Conservation (phyloP, 2,113 vertebrate species). For the Geococcyx californianus region DNA sequence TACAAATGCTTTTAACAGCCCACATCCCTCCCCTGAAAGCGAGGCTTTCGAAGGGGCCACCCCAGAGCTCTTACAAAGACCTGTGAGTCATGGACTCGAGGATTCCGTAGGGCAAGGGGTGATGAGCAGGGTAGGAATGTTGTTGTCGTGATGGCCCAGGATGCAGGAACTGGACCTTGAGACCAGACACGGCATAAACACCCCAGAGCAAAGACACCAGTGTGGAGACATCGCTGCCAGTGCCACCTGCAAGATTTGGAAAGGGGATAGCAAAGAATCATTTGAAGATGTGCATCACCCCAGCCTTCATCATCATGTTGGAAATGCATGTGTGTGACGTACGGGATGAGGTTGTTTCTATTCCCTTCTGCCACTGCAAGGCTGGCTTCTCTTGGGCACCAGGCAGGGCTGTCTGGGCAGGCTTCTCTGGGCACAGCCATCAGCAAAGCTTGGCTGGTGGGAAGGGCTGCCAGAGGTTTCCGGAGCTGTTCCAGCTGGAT, state of each 20-base stretch:
- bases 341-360: accelerated
- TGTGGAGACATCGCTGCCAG: accelerated
- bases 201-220: neutral
- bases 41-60: neutral
- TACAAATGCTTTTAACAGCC: neutral
- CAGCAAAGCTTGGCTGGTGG: neutral
- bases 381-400: accelerated
- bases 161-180: neutral
- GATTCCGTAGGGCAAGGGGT: accelerated
- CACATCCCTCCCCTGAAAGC: neutral
- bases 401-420: neutral
- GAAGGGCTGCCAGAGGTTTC: neutral
- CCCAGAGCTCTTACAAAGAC: neutral
- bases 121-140: neutral
- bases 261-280: neutral
- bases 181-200: neutral
- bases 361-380: neutral
- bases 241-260: neutral
- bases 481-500: neutral
- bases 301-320: accelerated
- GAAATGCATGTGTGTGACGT: accelerated
- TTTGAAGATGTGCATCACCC: neutral
- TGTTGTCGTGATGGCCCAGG: neutral
- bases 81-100: accelerated
- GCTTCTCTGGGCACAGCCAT: accelerated